A percentile compares a stretch with the other conserved stretches of the same genome.
phyloP scores from a whole-genome alignment of 2,888 invertebrate genomes.

The Drosophila mettleri region DNA sequence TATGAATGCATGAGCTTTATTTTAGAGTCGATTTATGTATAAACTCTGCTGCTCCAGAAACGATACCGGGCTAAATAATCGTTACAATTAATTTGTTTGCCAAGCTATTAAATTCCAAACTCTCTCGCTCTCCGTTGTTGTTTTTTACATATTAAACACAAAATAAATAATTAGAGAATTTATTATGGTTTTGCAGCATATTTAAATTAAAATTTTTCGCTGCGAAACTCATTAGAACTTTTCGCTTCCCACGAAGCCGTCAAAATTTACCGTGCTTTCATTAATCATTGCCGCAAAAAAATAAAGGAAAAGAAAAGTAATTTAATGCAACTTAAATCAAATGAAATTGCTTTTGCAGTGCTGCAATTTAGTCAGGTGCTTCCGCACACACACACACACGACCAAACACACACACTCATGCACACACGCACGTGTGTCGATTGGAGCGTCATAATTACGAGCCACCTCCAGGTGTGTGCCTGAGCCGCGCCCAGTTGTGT shows the following conservation, averaged over 20 bases:
- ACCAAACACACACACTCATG: constrained; percentile 20
- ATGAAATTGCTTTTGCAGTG: constrained; percentile 48
- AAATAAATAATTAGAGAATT: neutral
- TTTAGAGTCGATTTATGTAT: constrained; percentile 11
- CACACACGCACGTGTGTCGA: constrained; percentile 24
- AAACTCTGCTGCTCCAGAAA: neutral
- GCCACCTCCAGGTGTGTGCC: constrained; percentile 22
- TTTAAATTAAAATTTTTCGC: constrained; percentile 14
- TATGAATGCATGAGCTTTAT: constrained; percentile 35
- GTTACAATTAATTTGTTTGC: constrained; percentile 3
- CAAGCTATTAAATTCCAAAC: constrained; percentile 4
- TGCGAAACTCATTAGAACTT: constrained; percentile 15
- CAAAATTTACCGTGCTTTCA: constrained; percentile 46
- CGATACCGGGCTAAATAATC: neutral
- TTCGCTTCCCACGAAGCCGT: constrained; percentile 19
- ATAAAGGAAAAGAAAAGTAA: constrained; percentile 32
- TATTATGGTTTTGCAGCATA: neutral
- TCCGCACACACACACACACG: constrained; percentile 36
- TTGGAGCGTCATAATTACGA: constrained; percentile 68
- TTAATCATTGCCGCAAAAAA: constrained; percentile 46
- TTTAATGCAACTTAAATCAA: constrained; percentile 67
- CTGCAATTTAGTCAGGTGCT: constrained; percentile 67
- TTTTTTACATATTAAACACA: neutral
- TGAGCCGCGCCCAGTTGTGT: constrained; percentile 31
- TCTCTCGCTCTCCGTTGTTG: neutral